phyloP scores from a whole-genome alignment of 1,140 invertebrate genomes.

The Drosophila pallidifrons region DNA sequence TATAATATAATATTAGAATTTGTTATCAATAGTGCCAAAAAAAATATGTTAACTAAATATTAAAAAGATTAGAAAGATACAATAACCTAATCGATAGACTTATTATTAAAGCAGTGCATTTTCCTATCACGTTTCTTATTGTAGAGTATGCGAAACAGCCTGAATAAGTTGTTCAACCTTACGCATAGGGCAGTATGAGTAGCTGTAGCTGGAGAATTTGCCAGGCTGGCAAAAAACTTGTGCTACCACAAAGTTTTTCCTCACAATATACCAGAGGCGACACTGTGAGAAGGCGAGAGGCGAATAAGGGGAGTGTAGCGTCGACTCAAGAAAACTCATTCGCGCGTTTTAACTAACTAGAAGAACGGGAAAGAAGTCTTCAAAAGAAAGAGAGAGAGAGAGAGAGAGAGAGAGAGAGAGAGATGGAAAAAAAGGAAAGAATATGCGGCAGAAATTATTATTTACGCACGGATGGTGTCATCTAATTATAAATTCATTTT shows the following conservation, averaged over 20 bases:
- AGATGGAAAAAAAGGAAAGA: slow-evolving; percentile 20
- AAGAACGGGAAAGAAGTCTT: slow-evolving; percentile 31
- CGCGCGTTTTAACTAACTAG: slow-evolving; percentile 81
- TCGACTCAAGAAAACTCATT: slow-evolving; percentile 79
- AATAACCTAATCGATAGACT: no score
- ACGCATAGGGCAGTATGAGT: slow-evolving; percentile 44
- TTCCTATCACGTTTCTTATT: background rate
- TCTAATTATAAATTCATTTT: slow-evolving; percentile 85
- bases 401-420: no score
- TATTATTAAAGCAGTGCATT: no score
- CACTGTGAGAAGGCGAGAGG: background rate
- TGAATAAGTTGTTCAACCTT: slow-evolving; percentile 70
- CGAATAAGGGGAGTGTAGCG: background rate
- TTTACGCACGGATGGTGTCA: slow-evolving; percentile 85
- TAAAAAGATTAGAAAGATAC: no score
- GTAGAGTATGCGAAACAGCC: slow-evolving; percentile 26
- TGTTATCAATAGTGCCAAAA: no score
- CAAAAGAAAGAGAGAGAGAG: background rate
- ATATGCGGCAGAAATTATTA: slow-evolving; percentile 79
- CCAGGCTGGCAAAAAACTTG: slow-evolving; percentile 69
- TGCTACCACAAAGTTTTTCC: slow-evolving; percentile 61
- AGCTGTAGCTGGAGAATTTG: slow-evolving; percentile 40
- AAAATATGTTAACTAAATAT: no score
- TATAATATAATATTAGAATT: no score
- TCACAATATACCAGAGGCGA: slow-evolving; percentile 61